Evolutionary conservation across 1,140 invertebrate genomes (phyloP).

Genomic region (Calycopis cecrops): DNA sequence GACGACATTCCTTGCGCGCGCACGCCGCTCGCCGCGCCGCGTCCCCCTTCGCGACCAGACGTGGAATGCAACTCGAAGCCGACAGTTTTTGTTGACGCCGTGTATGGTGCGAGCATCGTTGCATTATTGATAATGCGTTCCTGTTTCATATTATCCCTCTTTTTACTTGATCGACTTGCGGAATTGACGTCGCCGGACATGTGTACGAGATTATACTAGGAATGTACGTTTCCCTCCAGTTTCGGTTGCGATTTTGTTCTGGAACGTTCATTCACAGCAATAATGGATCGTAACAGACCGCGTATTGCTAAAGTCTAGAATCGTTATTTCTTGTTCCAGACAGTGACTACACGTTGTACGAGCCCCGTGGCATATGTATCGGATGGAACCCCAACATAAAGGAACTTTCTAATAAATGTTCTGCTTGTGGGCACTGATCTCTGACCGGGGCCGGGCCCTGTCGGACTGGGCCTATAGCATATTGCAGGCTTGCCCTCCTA

Average conservation of each 20-base stretch:
- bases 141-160: constrained; percentile 8
- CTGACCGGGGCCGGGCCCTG: no score
- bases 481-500: no score
- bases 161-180: constrained; percentile 20
- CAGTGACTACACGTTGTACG: no score
- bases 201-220: constrained; percentile 1
- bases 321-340: no score
- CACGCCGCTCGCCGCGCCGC: constrained; percentile 24
- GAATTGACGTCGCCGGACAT: constrained; percentile 10
- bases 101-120: constrained; percentile 11
- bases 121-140: constrained; percentile 21
- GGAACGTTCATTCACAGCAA: no score
- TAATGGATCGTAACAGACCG: no score
- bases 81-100: constrained; percentile 30
- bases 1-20: constrained; percentile 43
- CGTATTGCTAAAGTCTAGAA: no score
- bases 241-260: background rate
- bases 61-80: constrained; percentile 31
- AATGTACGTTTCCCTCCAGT: constrained; percentile 1
- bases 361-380: no score
- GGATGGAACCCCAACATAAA: no score
- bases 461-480: no score
- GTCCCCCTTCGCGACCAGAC: constrained; percentile 28
- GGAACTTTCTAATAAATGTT: no score
- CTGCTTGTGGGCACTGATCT: no score